Evolutionary conservation across 1,140 invertebrate genomes (phyloP).

Genomic region (Danaus plexippus): DNA sequence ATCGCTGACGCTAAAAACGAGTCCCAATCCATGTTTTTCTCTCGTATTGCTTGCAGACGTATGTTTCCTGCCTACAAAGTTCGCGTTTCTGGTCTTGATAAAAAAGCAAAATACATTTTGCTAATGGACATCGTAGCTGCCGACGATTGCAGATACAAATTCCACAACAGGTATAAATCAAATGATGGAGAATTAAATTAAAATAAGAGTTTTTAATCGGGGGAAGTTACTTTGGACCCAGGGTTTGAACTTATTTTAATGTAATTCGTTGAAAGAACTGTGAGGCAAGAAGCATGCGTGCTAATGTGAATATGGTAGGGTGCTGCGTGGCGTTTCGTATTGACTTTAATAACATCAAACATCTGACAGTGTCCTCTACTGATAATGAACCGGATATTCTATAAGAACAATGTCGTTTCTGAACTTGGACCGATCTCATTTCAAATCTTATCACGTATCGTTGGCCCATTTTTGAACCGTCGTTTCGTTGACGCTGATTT

Average conservation of each 20-base stretch:
- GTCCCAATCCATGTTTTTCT: constrained; percentile 74
- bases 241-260: constrained; percentile 61
- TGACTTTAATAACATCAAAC: constrained; percentile 10
- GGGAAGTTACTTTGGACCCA: constrained; percentile 18
- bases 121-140: constrained; percentile 94
- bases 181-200: constrained; percentile 62
- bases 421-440: constrained; percentile 18
- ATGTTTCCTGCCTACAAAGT: constrained; percentile 95
- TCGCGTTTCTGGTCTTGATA: constrained; percentile 92
- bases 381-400: constrained; percentile 22
- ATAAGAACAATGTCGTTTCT: constrained; percentile 12
- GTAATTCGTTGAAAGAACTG: constrained; percentile 55
- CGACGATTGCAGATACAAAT: constrained; percentile 95
- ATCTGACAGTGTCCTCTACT: constrained; percentile 13
- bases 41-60: constrained; percentile 81
- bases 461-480: constrained; percentile 18
- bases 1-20: constrained; percentile 72
- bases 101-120: constrained; percentile 95
- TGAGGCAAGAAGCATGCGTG: constrained; percentile 77
- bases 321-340: constrained; percentile 38
- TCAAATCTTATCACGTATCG: constrained; percentile 25
- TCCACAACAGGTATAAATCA: constrained; percentile 88
- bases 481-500: constrained; percentile 18
- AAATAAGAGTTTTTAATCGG: constrained; percentile 55
- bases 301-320: constrained; percentile 42